Base-by-base conservation (phyloP, 1,140 invertebrate genomes). In the Holcopasites calliopsidis region DNA sequence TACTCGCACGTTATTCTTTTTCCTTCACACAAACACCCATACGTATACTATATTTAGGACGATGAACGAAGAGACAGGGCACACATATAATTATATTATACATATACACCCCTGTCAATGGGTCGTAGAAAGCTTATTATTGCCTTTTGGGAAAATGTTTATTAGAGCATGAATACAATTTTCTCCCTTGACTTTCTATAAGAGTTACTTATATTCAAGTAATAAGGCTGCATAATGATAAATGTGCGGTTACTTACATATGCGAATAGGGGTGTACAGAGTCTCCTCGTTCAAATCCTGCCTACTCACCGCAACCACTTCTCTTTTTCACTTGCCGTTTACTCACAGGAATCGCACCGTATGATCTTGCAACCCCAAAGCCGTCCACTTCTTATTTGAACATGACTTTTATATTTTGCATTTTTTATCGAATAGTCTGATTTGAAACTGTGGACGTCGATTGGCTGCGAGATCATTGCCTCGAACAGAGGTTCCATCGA, bases 11-110 rank as follows among this genome's bases (percentile, higher is more conserved):
- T 68, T 87, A 57, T 31, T n/a, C n/a, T n/a, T n/a, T n/a, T 49
- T 80, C 75, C 80, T 26, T 66, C 55, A 50, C 75, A 83, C 77
- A 85, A 83, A 86, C 82, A 40, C 21, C 8, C 54, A 26, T 26
- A 26, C 38, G 38, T 28, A 61, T 70, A 86, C 83, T 84, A 77
- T 85, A 49, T 86, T 77, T 54, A 72, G 69, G 73, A 64, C 55
- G 58, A 79, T 40, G 76, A 33, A 74, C 70, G 52, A 71, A 71
- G 80, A 77, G 62, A 23, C 28, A 7, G 28, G n/a, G n/a, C n/a
- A n/a, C n/a, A n/a, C n/a, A n/a, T n/a, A n/a, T n/a, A n/a, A n/a
- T n/a, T n/a, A n/a, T n/a, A n/a, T n/a, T n/a, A n/a, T n/a, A n/a
- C n/a, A n/a, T n/a, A n/a, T n/a, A n/a, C n/a, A n/a, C n/a, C n/a